Evolutionary conservation across 2,113 vertebrate species (phyloP), one percentile per base, ranked within the genome.

Genomic region (Sander lucioperca): DNA sequence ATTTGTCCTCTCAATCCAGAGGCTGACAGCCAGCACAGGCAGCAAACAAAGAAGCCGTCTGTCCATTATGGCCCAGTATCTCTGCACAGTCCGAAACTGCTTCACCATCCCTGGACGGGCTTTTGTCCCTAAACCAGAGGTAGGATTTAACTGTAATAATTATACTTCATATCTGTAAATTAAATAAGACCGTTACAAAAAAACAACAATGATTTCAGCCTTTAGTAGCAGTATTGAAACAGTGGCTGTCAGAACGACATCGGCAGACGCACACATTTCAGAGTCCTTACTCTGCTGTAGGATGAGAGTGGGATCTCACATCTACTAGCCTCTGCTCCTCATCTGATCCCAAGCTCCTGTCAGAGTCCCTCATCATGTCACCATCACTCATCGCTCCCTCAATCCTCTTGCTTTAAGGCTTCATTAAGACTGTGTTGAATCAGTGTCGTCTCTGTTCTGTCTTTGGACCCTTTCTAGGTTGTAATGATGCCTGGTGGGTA

Each of bases 31-130:
- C 79, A 96, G 93, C 77, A 95, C 96, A 0, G 90, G 96, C 75
- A 95, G 94, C 90, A 95, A 62, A 18, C 97, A 99, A 70, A 96
- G 97, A 39, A 97, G 98, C 80, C 96, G 98, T 23, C 94, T 99
- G 57, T 99, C 98, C 43, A 8, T 99, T 69, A 98, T 99, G 97
- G 94, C 97, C 59, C 98, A 99, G 93, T 95, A 97, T 88, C 97
- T 99, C 80, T 98, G 97, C 88, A 90, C 70, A 0, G 97, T 99
- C 33, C 92, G 89, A 62, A 96, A 90, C 84, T 74, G 97, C 90
- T 97, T 99, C 39, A 86, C 95, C 36, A 99, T 99, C 92, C 97
- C 98, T 0, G 98, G 98, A 25, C 89, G 90, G 73, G 98, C 98
- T 53, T 99, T 99, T 57, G 85, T 99, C 82, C 98, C 98, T 76